phyloP scores from a whole-genome alignment of 2,113 vertebrate species.

The Oryzias woworae region DNA sequence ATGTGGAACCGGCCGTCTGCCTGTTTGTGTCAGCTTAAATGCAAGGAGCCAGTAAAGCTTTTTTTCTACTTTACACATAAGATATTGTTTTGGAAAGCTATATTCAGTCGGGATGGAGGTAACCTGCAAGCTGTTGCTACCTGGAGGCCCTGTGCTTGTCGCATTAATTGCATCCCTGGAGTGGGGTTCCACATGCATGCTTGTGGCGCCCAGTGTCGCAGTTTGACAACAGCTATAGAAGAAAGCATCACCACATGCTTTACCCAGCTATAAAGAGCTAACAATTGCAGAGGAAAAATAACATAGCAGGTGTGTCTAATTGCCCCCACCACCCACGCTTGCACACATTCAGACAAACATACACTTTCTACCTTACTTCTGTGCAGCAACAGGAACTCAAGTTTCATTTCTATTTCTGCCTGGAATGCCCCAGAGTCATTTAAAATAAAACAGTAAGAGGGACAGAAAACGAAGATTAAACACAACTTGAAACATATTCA shows the following conservation, averaged over 20 bases:
- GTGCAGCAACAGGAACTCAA: no score
- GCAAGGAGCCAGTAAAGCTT: no score
- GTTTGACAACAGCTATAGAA: slow-evolving; percentile 15
- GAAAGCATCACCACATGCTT: slow-evolving; percentile 6
- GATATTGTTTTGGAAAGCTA: slow-evolving; percentile 23
- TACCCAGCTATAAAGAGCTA: slow-evolving; percentile 12
- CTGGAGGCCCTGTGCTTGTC: slow-evolving; percentile 16
- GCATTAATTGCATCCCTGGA: slow-evolving; percentile 52
- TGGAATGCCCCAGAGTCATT: no score
- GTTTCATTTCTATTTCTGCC: no score
- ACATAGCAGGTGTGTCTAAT: slow-evolving; percentile 8
- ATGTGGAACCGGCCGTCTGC: no score
- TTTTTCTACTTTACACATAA: background rate
- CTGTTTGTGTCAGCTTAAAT: no score
- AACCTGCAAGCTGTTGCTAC: slow-evolving; percentile 29
- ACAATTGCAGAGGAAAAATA: slow-evolving; percentile 6
- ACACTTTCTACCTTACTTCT: no score
- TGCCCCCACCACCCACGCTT: slow-evolving; percentile 26
- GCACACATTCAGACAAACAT: no score
- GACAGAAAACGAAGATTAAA: no score
- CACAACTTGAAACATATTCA: no score
- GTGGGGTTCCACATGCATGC: slow-evolving; percentile 14
- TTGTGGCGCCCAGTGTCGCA: slow-evolving; percentile 10
- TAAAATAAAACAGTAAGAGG: no score
- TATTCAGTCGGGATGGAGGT: slow-evolving; percentile 11